Evolutionary conservation across 1,140 invertebrate species (phyloP).

Genomic region (Brachionus manjavacas): DNA sequence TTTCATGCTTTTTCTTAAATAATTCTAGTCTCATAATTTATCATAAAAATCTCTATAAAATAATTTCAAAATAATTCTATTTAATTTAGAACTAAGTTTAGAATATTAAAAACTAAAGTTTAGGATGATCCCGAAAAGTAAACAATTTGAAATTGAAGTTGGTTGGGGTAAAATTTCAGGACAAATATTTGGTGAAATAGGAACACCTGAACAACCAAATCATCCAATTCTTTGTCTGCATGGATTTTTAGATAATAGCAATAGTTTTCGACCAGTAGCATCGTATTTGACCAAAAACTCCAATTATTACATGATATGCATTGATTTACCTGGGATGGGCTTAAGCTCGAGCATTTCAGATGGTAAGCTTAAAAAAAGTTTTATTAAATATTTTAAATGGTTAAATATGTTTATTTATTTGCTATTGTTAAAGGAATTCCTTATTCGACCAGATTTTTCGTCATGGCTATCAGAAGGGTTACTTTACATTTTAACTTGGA

Average conservation of each 20-base stretch:
- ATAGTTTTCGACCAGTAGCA: constrained; percentile 34
- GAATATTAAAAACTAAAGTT: not conserved
- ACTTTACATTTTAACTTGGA: constrained; percentile 11
- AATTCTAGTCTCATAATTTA: not conserved
- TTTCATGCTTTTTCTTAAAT: not conserved
- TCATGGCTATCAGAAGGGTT: constrained; percentile 30
- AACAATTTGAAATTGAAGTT: constrained; percentile 38
- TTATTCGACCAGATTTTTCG: constrained; percentile 26
- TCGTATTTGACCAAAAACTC: constrained; percentile 6
- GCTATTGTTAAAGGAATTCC: not conserved
- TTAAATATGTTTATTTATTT: not conserved
- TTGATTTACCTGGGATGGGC: constrained; percentile 28
- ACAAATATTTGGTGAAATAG: constrained; percentile 26
- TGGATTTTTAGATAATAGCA: constrained; percentile 24
- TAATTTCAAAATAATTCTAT: not conserved
- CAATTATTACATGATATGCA: constrained; percentile 4
- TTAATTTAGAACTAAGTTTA: not conserved
- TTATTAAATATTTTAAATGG: not conserved
- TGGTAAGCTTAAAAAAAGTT: not conserved
- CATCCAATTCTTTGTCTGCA: constrained; percentile 4
- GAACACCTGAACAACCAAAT: not conserved
- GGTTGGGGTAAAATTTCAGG: constrained; percentile 35
- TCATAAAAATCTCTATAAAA: not conserved
- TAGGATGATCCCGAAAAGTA: not conserved
- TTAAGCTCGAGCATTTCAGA: constrained; percentile 28